Evolutionary conservation across 1,140 invertebrate species (phyloP), one percentile per base, ranked within the genome.

Genomic region (Hermatobates lingyangjiaoensis): DNA sequence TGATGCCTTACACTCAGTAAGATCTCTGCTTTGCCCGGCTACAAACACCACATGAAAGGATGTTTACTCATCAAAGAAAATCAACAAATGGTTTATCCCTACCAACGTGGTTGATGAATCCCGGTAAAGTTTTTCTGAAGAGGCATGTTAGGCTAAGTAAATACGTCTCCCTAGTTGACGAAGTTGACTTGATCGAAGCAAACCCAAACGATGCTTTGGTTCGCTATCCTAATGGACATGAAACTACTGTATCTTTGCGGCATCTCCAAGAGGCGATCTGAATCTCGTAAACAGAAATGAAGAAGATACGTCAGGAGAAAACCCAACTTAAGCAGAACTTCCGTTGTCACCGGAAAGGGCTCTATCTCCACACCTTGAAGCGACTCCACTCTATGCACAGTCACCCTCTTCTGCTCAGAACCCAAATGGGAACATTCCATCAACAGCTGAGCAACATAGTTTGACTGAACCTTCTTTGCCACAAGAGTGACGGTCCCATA

Each of bases 241-340:
- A 54, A 44, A 45, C 55, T 20, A 57, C 56, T 0, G 55, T 57
- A 20, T 53, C 56, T 4, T 53, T 27, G 2, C 18, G 38, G 39
- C 55, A 57, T 21, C 24, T 57, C n/a, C n/a, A n/a, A n/a, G n/a
- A n/a, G n/a, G n/a, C n/a, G n/a, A n/a, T n/a, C n/a, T n/a, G n/a
- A n/a, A n/a, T n/a, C n/a, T n/a, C n/a, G n/a, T n/a, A n/a, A n/a
- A n/a, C n/a, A n/a, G n/a, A n/a, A n/a, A n/a, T n/a, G n/a, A n/a
- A n/a, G n/a, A n/a, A n/a, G n/a, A n/a, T n/a, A n/a, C n/a, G n/a
- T n/a, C n/a, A n/a, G n/a, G n/a, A n/a, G n/a, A n/a, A n/a, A n/a
- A n/a, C n/a, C n/a, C n/a, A n/a, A n/a, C n/a, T n/a, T n/a, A n/a
- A n/a, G n/a, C n/a, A n/a, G n/a, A n/a, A n/a, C n/a, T n/a, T n/a